These are phyloP conservation scores for Lontra canadensis DNA, from an alignment of 2,113 vertebrate genomes.

Conservation along the genomic window DNA sequence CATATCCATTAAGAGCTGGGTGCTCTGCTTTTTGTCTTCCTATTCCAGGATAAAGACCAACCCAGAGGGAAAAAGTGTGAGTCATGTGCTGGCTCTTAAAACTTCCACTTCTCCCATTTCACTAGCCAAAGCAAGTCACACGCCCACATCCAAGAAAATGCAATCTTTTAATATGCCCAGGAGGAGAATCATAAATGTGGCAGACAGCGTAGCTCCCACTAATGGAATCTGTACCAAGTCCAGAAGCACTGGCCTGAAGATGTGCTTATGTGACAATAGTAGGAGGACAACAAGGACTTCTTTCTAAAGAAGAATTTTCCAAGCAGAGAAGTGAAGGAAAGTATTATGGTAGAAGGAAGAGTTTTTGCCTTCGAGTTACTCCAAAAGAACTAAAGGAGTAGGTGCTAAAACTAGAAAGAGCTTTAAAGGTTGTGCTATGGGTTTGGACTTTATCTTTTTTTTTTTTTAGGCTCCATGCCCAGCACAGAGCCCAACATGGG, in stretches of 20 bases:
- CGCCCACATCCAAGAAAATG: neutral
- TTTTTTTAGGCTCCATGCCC: neutral
- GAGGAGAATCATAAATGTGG: neutral
- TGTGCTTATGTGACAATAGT: neutral
- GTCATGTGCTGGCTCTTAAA: neutral
- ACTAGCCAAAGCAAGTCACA: neutral
- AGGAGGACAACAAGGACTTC: neutral
- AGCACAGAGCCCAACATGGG: neutral
- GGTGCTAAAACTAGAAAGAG: neutral
- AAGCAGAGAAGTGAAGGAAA: slow-evolving; percentile 2
- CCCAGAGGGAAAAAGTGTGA: neutral
- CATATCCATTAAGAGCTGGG: neutral
- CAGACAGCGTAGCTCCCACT: neutral
- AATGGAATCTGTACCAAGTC: neutral
- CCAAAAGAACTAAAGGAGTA: slow-evolving; percentile 2
- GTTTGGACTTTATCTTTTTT: neutral
- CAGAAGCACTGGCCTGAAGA: neutral
- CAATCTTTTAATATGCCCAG: neutral
- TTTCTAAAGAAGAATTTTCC: neutral
- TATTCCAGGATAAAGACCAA: slow-evolving; percentile 41
- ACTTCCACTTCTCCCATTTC: slow-evolving; percentile 13
- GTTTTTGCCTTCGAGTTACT: neutral
- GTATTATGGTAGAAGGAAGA: neutral
- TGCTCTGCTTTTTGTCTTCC: slow-evolving; percentile 7
- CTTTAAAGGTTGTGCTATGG: neutral